phyloP scores from a whole-genome alignment of 2,888 invertebrate species.

The Eupithecia pulchellata region DNA sequence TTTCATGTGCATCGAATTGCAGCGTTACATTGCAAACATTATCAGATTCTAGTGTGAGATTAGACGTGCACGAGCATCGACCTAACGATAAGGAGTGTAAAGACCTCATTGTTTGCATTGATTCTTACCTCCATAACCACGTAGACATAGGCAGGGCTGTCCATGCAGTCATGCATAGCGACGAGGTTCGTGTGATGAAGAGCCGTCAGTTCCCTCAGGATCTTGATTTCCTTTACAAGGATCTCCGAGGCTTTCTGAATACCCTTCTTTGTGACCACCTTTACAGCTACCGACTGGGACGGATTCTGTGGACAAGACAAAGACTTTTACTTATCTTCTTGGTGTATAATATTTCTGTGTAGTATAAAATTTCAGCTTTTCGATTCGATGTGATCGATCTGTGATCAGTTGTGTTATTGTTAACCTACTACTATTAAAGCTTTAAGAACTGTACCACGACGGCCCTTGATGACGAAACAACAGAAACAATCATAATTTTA shows the following conservation, averaged over 20 bases:
- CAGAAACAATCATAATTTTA: not conserved
- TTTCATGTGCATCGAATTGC: not conserved
- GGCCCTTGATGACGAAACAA: not conserved
- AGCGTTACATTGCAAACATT: conserved; percentile 2
- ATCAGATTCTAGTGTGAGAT: not conserved
- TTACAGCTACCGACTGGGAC: conserved; percentile 96
- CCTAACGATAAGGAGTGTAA: conserved; percentile 7
- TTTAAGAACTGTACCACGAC: not conserved
- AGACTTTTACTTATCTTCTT: not conserved
- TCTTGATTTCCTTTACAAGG: conserved; percentile 99
- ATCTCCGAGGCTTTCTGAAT: conserved; percentile 98
- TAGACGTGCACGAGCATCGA: not conserved
- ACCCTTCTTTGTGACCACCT: conserved; percentile 99
- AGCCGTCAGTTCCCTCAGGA: conserved; percentile 98
- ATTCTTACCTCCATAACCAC: conserved; percentile 98
- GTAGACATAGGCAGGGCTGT: conserved; percentile 97
- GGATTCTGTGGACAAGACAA: conserved; percentile 87
- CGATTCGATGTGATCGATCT: no score
- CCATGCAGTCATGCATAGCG: conserved; percentile 98
- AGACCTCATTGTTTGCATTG: conserved; percentile 10
- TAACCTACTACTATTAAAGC: not conserved
- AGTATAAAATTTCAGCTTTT: not conserved
- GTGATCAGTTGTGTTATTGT: not conserved
- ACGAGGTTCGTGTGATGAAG: conserved; percentile 99
- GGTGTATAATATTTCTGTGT: not conserved